Conservation (phyloP, 2,797 vertebrate species). For the Poecilia velifera region DNA sequence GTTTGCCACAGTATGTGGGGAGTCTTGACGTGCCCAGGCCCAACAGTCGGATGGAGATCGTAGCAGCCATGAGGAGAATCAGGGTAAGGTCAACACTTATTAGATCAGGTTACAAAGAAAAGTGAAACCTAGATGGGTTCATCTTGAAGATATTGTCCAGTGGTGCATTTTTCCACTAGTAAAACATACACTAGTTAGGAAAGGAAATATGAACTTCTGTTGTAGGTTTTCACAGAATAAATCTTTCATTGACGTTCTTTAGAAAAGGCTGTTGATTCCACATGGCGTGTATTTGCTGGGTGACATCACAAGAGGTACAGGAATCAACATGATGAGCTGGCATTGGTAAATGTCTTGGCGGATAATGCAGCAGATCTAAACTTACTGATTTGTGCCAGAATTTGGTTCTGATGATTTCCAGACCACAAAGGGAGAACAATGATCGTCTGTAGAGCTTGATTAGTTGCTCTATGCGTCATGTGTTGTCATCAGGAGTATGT, state of each 20-base stretch:
- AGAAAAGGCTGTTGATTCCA: background rate
- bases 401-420: background rate
- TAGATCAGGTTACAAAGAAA: background rate
- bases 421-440: background rate
- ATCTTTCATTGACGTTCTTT: background rate
- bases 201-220: background rate
- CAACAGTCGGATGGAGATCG: slow-evolving; percentile 94
- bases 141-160: background rate
- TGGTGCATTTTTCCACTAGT: background rate
- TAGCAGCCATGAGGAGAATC: slow-evolving; percentile 93
- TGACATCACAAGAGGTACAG: background rate
- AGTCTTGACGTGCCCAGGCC: slow-evolving; percentile 90
- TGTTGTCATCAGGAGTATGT: background rate
- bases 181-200: background rate
- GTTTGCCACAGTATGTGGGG: slow-evolving; percentile 87
- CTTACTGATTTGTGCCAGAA: background rate
- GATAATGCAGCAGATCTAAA: background rate
- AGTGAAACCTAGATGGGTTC: background rate
- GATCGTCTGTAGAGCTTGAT: background rate
- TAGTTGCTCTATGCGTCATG: background rate
- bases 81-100: slow-evolving; percentile 80
- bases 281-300: background rate
- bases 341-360: background rate
- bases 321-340: background rate
- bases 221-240: background rate